Percentiles rank a stretch among this genome's conserved stretches.
These are phyloP conservation scores for Orius laevigatus DNA, from an alignment of 1,140 invertebrate species.

Conservation along the genomic window DNA sequence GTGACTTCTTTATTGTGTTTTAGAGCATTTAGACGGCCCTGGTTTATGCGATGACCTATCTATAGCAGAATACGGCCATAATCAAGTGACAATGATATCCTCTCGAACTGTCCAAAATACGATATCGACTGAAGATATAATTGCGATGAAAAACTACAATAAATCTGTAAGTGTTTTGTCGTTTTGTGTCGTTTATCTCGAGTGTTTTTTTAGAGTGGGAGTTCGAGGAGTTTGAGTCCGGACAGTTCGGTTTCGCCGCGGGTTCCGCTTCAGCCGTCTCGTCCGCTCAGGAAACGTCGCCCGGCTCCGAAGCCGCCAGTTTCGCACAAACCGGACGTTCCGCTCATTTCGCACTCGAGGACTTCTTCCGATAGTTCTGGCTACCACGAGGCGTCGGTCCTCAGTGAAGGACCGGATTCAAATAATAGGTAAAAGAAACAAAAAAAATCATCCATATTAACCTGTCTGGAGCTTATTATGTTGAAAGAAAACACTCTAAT, in stretches of 20 bases:
- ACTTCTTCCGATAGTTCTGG: slow-evolving; percentile 61
- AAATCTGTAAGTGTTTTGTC: slow-evolving; percentile 25
- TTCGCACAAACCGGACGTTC: background rate
- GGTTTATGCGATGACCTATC: slow-evolving; percentile 34
- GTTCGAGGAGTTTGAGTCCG: slow-evolving; percentile 11
- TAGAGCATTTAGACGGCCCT: slow-evolving; percentile 44
- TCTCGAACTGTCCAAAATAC: slow-evolving; percentile 32
- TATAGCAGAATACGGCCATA: slow-evolving; percentile 45
- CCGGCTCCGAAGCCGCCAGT: slow-evolving; percentile 40
- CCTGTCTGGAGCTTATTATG: background rate
- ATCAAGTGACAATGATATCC: slow-evolving; percentile 43
- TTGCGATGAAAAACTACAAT: slow-evolving; percentile 28
- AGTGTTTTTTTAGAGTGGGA: slow-evolving; percentile 5
- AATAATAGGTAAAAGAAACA: slow-evolving; percentile 18
- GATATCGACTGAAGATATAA: slow-evolving; percentile 45
- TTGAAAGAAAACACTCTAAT: too few relatives aligned
- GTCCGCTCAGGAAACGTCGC: slow-evolving; percentile 35
- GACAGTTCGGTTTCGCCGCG: slow-evolving; percentile 13
- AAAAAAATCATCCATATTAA: slow-evolving; percentile 1
- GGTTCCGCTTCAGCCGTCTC: slow-evolving; percentile 6
- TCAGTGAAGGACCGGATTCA: slow-evolving; percentile 36
- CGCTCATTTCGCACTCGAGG: slow-evolving; percentile 45
- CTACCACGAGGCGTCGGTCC: slow-evolving; percentile 53
- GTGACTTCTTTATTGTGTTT: too few relatives aligned
- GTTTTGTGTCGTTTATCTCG: slow-evolving; percentile 12